Base-by-base conservation (phyloP, 2,888 invertebrate genomes). In the Beris chalybata region DNA sequence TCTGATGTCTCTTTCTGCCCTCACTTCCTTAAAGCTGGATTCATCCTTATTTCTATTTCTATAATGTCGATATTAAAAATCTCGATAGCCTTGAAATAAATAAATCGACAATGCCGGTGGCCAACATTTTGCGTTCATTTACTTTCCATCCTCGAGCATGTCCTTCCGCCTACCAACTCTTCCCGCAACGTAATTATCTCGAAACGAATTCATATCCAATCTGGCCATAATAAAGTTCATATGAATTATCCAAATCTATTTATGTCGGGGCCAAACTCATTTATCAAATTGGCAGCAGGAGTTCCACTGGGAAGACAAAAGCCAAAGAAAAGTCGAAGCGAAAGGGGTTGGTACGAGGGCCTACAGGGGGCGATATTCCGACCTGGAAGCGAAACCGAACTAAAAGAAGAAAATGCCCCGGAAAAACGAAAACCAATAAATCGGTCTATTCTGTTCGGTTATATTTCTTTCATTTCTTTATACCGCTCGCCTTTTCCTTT, bases 351-450 rank as follows among this genome's bases (percentile, higher is more conserved):
- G 22, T 30, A 32, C 12, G 61, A 13, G 15, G 50, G 32, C 3
- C 5, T 3, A 4, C 22, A 48, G 13, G 22, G 22, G 22, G 22
- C 13, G 7, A 12, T 5, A 30, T 9, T 50, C 31, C 32, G 22
- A 32, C 38, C 52, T 32, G 38, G 15, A 58, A 43, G 50, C 45
- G 48, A 59, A 45, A 22, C 38, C 56, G 12, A 32, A 31, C 13
- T 11, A 38, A 38, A 45, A 48, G 59, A 59, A 50, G 9, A 52
- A 47, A 52, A 32, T 43, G 50, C 61, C 15, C 22, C 38, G 13
- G 32, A 32, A 50, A 30, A 30, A 38, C 54, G 52, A 64, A 64
- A 64, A 67, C 67, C 67, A 67, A 67, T 67, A 67, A 67, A 67
- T 67, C 67, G 59, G 52, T 64, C 44, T 52, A 29, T 54, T 38